Evolutionary conservation across 2,113 vertebrate species (phyloP).

Genomic region (Nycticorax nycticorax): DNA sequence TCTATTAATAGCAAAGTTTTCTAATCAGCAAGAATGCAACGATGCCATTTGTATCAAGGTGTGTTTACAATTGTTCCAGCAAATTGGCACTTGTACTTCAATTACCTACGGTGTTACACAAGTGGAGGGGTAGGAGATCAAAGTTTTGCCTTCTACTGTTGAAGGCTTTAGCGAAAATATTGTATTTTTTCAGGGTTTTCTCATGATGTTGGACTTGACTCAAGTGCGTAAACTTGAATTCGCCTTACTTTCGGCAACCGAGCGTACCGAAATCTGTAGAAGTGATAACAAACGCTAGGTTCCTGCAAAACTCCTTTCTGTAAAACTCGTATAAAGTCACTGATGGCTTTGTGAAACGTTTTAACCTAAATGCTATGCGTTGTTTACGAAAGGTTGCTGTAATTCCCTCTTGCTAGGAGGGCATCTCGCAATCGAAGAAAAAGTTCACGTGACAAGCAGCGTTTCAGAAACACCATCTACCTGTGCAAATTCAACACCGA

Average conservation of each 20-base stretch:
- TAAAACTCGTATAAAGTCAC: not conserved
- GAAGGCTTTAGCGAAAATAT: conserved; percentile 31
- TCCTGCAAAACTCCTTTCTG: conserved; percentile 26
- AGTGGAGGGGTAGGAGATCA: conserved; percentile 48
- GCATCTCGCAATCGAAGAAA: not conserved
- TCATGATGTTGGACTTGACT: not conserved
- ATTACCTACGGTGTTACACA: conserved; percentile 67
- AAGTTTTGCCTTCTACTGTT: conserved; percentile 57
- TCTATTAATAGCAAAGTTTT: conserved; percentile 78
- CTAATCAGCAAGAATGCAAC: conserved; percentile 71
- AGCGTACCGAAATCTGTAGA: not conserved
- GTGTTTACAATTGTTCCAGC: conserved; percentile 78
- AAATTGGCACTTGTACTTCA: conserved; percentile 75
- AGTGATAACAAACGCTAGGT: not conserved
- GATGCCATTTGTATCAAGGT: conserved; percentile 75
- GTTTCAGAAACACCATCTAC: not conserved
- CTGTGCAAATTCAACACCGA: not conserved
- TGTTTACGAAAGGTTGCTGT: not conserved
- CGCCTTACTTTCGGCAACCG: not conserved
- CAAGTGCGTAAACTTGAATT: not conserved
- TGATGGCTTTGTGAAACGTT: not conserved
- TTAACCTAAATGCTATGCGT: not conserved
- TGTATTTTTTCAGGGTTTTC: not conserved
- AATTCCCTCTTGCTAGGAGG: not conserved
- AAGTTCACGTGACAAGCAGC: not conserved